Base-by-base conservation (phyloP, 2,113 vertebrate species). In the Cottus gobio region DNA sequence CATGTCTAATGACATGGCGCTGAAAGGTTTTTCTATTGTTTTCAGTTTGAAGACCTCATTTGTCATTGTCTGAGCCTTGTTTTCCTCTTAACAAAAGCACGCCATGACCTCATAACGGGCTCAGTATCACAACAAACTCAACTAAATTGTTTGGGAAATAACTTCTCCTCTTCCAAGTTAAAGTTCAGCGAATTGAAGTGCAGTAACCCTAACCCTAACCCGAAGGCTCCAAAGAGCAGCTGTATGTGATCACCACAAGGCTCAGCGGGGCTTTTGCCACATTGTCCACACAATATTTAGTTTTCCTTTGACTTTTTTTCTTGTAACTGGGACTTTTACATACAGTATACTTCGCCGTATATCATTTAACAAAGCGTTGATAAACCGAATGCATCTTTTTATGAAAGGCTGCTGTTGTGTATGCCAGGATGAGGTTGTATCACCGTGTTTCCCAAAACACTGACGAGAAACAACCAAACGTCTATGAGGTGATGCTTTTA, bases 61-160 rank as follows among this genome's bases (percentile, higher is more conserved):
- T 80, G n/a, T 85, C 80, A 79, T 28, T 37, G 72, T 69, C 57
- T 75, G 15, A 16, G 60, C 7, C 13, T 65, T 31, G 20, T 26
- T 28, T 34, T 70, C 6, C 24, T 13, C 15, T 58, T 62, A 39
- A 69, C 61, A 73, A 77, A 87, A 61, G n/a, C 74, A 77, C 26
- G 67, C 10, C 48, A 39, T 84, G 77, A 87, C 77, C 77, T 76
- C 71, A 74, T 62, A 68, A 77, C 4, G 6, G 22, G 50, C 31
- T 86, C 57, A 22, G 26, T 83, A 79, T 82, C 58, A 63, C 76
- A 85, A 80, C 79, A 80, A 87, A 63, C 71, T 15, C 30, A 13
- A 2, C 39, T n/a, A 65, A 74, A 48, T 4, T 69, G 61, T 81
- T 78, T 50, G n/a, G 63, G 44, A 70, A 69, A 61, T 71, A 66